phyloP scores from a whole-genome alignment of 2,113 vertebrate genomes.

The Polyodon spathula region DNA sequence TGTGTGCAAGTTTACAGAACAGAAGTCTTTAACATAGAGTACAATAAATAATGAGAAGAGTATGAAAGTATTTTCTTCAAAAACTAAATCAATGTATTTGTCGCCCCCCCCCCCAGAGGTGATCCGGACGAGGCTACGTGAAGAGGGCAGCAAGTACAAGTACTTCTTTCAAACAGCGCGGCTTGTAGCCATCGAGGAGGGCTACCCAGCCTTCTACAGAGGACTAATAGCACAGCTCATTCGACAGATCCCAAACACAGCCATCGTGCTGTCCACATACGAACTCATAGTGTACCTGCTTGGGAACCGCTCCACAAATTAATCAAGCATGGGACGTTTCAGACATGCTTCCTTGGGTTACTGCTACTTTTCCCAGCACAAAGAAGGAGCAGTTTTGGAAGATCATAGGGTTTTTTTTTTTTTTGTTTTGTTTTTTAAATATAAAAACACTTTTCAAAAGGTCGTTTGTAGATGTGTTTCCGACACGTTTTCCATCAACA shows the following conservation, averaged over 20 bases:
- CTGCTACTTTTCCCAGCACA: too few species aligned
- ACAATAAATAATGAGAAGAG: too few species aligned
- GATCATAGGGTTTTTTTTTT: too few species aligned
- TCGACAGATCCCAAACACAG: constrained; percentile 95
- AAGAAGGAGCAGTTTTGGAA: too few species aligned
- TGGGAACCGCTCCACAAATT: constrained; percentile 55
- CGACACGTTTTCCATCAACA: too few species aligned
- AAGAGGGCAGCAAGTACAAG: constrained; percentile 94
- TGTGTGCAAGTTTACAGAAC: too few species aligned
- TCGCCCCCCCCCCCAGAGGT: constrained; percentile 69
- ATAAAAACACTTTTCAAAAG: too few species aligned
- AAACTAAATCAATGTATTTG: neutral
- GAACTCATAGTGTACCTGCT: constrained; percentile 86
- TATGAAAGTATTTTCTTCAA: neutral
- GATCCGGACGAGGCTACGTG: constrained; percentile 84
- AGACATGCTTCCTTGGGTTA: too few species aligned
- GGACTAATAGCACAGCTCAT: constrained; percentile 94
- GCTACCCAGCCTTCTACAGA: constrained; percentile 88
- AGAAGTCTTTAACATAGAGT: too few species aligned
- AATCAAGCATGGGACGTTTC: too few species aligned
- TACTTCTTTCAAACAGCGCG: constrained; percentile 84
- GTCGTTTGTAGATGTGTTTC: too few species aligned
- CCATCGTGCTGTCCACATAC: constrained; percentile 88
- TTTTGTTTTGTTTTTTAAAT: too few species aligned
- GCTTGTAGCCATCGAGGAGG: constrained; percentile 83